Percentiles rank a stretch among this genome's conserved stretches.
Conservation (phyloP, 2,888 invertebrate species). For the Spicauda simplicius region DNA sequence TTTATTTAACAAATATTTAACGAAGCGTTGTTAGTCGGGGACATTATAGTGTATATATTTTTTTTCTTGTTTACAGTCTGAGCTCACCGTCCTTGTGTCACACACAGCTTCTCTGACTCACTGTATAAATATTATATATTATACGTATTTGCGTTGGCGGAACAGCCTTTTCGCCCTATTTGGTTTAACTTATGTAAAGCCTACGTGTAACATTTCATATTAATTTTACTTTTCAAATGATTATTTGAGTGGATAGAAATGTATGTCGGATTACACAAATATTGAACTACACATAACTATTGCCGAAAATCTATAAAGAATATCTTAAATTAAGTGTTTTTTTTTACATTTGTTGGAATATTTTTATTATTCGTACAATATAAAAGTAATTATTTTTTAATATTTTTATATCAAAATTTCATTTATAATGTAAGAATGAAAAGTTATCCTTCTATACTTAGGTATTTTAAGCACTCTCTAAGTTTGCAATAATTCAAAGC, state of each 20-base stretch:
- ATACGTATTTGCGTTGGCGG: slow-evolving; percentile 66
- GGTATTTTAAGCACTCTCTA: neutral
- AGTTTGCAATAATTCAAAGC: neutral
- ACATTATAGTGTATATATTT: slow-evolving; percentile 57
- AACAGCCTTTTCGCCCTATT: slow-evolving; percentile 68
- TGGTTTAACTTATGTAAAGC: slow-evolving; percentile 46
- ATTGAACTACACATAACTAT: no score
- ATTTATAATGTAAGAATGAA: neutral
- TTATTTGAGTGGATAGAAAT: neutral
- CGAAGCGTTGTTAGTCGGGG: slow-evolving; percentile 54
- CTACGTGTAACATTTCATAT: slow-evolving; percentile 3
- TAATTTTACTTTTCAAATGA: neutral
- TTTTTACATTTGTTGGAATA: no score
- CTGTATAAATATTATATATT: slow-evolving; percentile 62
- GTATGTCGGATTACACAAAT: no score
- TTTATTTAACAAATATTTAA: slow-evolving; percentile 4
- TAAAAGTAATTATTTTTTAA: no score
- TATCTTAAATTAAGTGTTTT: no score
- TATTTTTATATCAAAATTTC: neutral
- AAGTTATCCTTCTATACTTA: no score
- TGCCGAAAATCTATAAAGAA: no score
- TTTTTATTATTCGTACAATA: no score
- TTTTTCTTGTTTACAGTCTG: slow-evolving; percentile 55
- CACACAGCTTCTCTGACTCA: slow-evolving; percentile 73
- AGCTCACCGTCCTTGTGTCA: slow-evolving; percentile 77